Conservation (phyloP, 2,888 invertebrate species). For the Agrochola lychnidis region DNA sequence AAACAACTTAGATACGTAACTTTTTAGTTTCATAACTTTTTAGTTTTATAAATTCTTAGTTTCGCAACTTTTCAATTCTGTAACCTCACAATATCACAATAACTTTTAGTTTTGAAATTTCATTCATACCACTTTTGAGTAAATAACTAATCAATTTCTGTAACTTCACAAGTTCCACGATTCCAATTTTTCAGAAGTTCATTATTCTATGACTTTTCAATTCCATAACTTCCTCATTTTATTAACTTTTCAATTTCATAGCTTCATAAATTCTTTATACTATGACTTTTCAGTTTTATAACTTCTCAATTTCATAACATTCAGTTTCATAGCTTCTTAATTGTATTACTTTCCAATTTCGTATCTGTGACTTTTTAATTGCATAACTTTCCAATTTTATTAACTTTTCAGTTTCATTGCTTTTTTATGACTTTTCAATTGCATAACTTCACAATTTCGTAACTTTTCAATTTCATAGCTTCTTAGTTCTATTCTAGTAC, state of each 20-base stretch:
- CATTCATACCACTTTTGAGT: neutral
- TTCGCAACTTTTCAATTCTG: neutral
- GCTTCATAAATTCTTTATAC: neutral
- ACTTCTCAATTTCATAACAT: no score
- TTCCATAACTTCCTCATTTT: neutral
- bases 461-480: neutral
- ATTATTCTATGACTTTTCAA: neutral
- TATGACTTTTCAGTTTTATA: no score
- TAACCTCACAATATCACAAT: neutral
- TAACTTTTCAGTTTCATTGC: neutral
- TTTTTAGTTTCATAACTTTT: neutral
- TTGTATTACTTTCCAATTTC: no score
- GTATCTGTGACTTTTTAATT: no score
- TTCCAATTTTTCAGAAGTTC: neutral
- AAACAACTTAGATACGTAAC: neutral
- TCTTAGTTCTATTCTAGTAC: neutral
- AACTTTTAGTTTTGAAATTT: neutral
- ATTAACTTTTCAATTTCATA: neutral
- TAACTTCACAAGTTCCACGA: neutral
- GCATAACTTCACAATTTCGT: neutral
- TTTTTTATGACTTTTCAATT: neutral
- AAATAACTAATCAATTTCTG: neutral
- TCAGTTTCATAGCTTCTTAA: no score
- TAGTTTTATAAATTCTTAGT: neutral
- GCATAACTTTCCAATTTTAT: neutral